phyloP scores from a whole-genome alignment of 2,888 invertebrate genomes.

The Podotricha telesiphe region DNA sequence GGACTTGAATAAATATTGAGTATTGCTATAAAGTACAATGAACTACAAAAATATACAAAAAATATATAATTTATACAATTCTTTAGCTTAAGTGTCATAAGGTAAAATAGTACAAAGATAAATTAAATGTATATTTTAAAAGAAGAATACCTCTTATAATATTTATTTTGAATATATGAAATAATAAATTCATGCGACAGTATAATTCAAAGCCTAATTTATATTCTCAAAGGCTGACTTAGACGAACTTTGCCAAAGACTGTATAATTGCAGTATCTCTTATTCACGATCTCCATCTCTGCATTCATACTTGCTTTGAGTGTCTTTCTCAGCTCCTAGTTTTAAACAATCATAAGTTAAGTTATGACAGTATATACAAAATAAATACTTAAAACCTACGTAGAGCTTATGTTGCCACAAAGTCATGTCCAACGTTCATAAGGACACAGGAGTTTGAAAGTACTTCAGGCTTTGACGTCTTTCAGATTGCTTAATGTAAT shows the following conservation, averaged over 20 bases:
- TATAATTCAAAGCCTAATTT: slow-evolving; percentile 16
- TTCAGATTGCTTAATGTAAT: slow-evolving; percentile 36
- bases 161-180: background rate
- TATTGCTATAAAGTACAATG: no score
- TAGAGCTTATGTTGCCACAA: background rate
- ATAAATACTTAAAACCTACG: background rate
- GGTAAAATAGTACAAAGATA: no score
- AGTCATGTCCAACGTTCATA: background rate
- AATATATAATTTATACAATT: no score
- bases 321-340: slow-evolving; percentile 12
- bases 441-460: slow-evolving; percentile 25
- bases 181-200: slow-evolving; percentile 8
- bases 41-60: no score
- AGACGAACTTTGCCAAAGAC: slow-evolving; percentile 20
- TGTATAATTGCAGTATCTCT: slow-evolving; percentile 29
- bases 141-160: no score
- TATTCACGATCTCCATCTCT: slow-evolving; percentile 34
- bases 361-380: background rate
- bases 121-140: no score
- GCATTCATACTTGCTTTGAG: slow-evolving; percentile 27
- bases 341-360: slow-evolving; percentile 20
- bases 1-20: no score
- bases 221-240: slow-evolving; percentile 30
- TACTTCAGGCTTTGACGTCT: slow-evolving; percentile 37
- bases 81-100: no score